Evolutionary conservation across 2,113 vertebrate species (phyloP), one percentile per base, ranked within the genome.

Genomic region (Pterocles gutturalis): DNA sequence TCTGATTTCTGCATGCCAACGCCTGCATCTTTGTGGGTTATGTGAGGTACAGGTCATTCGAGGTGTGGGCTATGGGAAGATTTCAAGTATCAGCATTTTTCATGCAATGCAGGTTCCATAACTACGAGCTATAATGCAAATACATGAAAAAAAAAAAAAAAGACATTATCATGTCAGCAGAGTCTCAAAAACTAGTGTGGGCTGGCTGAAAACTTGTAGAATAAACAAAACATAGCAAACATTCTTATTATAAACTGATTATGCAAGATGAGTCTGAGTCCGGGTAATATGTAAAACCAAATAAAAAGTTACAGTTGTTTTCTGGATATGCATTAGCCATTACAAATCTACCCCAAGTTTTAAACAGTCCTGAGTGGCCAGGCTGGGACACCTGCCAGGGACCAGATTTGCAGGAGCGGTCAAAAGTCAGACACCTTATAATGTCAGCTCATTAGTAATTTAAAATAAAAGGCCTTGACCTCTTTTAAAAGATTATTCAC

Each of bases 191-290:
- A 77, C 69, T 28, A 90, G 69, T 8, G 61, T 93, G 65, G 94
- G 88, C 24, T 91, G 61, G 24, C 48, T 86, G 71, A 83, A 94
- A 88, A 81, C 48, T 46, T 46, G 38, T 79, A 71, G 43, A 89
- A 86, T 43, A 93, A 92, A 81, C 90, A 95, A 93, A 93, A 89
- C 26, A 64, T 7, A 89, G 38, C n/a, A 82, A 29, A 73, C 7
- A 26, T 53, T 75, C 72, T 86, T 66, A 53, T 73, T 75, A 82
- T 57, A 75, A 89, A 61, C 24, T 84, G 61, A 75, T 26, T 71
- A 84, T 6, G 22, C 79, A 75, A 82, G 55, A 49, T 48, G 48
- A 51, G 38, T 31, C 28, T 41, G 41, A 41, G 41, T 41, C 7
- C 6, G 9, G 13, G 41, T 45, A 81, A 87, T 38, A 67, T 5